These are phyloP conservation scores for Poeciliopsis gracilis DNA, from an alignment of 2,797 vertebrate genomes.

Conservation along the genomic window DNA sequence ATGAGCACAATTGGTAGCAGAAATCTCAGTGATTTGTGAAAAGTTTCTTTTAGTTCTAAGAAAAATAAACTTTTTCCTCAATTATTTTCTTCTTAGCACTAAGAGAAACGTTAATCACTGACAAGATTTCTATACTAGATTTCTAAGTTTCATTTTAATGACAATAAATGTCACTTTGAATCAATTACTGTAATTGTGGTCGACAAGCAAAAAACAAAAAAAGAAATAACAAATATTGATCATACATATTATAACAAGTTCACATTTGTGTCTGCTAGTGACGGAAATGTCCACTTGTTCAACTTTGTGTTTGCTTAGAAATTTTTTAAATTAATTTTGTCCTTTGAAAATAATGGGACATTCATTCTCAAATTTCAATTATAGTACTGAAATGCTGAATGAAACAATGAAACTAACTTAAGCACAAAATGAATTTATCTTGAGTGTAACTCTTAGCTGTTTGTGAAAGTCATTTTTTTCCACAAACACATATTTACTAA, in stretches of 20 bases:
- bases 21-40: too few relatives aligned
- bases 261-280: background rate
- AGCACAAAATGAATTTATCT: background rate
- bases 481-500: background rate
- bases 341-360: background rate
- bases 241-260: background rate
- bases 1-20: too few relatives aligned
- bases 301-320: background rate
- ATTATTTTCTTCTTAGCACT: background rate
- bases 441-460: background rate
- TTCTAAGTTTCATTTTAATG: background rate
- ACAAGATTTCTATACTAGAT: background rate
- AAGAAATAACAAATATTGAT: background rate
- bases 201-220: constrained; percentile 4
- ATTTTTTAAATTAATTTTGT: background rate
- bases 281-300: background rate
- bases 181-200: background rate
- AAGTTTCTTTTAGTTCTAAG: too few relatives aligned
- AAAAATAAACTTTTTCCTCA: too few relatives aligned
- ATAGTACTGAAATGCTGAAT: background rate
- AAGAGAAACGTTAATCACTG: background rate
- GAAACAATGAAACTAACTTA: background rate
- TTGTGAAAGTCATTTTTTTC: too few relatives aligned
- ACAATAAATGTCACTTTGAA: background rate
- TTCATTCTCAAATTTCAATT: background rate